Conservation (phyloP, 2,797 vertebrate species). For the Ibycter americanus region DNA sequence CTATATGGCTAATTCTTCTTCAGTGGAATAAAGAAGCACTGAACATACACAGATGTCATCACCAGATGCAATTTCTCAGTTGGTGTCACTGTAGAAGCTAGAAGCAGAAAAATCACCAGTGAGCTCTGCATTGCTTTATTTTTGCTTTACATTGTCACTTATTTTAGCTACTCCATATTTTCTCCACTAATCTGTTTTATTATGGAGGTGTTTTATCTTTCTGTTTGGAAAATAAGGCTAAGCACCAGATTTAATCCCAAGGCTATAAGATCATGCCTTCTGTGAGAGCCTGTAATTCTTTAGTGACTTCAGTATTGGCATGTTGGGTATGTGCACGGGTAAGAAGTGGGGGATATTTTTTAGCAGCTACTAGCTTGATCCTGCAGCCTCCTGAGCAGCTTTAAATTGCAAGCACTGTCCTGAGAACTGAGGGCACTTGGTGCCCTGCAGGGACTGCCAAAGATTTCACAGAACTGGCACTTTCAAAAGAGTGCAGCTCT, state of each 20-base stretch:
- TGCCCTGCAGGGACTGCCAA: constrained; percentile 30
- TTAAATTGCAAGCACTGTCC: constrained; percentile 23
- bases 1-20: background rate
- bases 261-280: background rate
- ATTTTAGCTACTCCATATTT: constrained; percentile 2
- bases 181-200: background rate
- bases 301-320: background rate
- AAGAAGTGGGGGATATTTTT: constrained; percentile 12
- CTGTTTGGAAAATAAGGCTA: constrained; percentile 29
- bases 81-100: background rate
- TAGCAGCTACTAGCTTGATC: background rate
- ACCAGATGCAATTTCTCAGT: constrained; percentile 5
- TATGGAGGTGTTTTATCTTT: background rate
- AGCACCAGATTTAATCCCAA: constrained; percentile 10
- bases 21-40: background rate
- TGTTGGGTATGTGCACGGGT: background rate
- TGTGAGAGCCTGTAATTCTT: constrained; percentile 11
- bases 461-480: constrained; percentile 27
- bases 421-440: constrained; percentile 24
- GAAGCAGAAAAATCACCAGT: constrained; percentile 23
- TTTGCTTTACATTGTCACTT: background rate
- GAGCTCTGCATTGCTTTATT: background rate
- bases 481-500: constrained; percentile 23
- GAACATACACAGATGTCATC: constrained; percentile 15
- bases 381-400: constrained; percentile 7